A percentile compares a stretch with the other conserved stretches of the same genome.
phyloP scores from a whole-genome alignment of 2,888 invertebrate genomes.

The Sarcophaga caerulescens region DNA sequence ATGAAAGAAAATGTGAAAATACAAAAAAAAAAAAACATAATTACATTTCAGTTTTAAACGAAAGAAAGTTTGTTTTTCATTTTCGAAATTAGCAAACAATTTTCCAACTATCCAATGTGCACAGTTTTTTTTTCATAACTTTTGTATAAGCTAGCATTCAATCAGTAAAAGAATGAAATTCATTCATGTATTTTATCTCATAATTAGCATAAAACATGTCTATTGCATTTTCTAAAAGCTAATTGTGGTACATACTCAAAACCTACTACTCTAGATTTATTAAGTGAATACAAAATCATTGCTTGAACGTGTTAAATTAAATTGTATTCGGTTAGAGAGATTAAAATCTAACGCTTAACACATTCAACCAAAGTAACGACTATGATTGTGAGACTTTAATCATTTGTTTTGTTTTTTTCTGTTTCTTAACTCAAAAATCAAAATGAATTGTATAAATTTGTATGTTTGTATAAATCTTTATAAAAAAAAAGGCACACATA shows the following conservation, averaged over 20 bases:
- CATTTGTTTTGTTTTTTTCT: neutral
- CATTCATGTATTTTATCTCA: conserved; percentile 33
- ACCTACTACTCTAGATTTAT: conserved; percentile 49
- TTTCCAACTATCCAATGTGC: neutral
- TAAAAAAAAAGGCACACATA: conserved; percentile 3
- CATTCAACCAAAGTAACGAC: conserved; percentile 9
- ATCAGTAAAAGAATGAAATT: neutral
- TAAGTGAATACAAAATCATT: conserved; percentile 35
- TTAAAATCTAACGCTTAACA: conserved; percentile 31
- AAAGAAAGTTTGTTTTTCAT: conserved; percentile 43
- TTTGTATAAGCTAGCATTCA: conserved; percentile 16
- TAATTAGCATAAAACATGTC: conserved; percentile 52
- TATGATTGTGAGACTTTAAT: conserved; percentile 28
- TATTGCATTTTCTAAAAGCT: conserved; percentile 36
- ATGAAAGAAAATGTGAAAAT: conserved; percentile 6
- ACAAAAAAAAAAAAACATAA: neutral
- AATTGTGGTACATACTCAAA: conserved; percentile 31
- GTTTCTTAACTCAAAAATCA: conserved; percentile 8
- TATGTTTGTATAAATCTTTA: neutral
- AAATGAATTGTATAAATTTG: conserved; percentile 10
- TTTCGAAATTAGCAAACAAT: neutral
- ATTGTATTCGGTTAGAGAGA: conserved; percentile 19
- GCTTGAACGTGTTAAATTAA: conserved; percentile 40
- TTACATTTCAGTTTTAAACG: conserved; percentile 1
- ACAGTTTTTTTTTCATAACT: conserved; percentile 16